phyloP scores from a whole-genome alignment of 2,113 vertebrate species.

The Muscicapa adusta region DNA sequence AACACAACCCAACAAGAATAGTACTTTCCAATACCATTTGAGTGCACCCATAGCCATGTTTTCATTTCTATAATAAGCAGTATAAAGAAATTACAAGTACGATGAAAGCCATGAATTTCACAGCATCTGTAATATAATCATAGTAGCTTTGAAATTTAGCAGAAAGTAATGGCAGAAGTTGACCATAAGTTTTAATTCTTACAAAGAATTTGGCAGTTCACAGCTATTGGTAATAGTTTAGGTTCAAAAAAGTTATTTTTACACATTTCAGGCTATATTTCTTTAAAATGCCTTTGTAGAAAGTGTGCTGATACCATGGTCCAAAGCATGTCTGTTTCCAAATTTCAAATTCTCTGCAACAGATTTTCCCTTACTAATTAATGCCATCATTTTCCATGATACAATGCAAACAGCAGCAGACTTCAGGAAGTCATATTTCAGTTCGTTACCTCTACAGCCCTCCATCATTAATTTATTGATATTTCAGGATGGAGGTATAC shows the following conservation, averaged over 20 bases:
- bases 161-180: background rate
- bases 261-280: background rate
- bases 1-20: background rate
- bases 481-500: background rate
- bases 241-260: background rate
- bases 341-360: background rate
- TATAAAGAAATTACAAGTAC: background rate
- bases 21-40: background rate
- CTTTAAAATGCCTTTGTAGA: background rate
- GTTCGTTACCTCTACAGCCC: background rate
- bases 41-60: background rate
- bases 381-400: background rate
- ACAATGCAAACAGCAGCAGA: background rate
- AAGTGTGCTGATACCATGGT: background rate
- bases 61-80: background rate
- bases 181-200: background rate
- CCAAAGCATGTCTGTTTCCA: background rate
- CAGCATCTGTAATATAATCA: background rate
- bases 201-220: background rate
- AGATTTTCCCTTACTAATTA: background rate
- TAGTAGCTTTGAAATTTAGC: background rate
- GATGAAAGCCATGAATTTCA: background rate
- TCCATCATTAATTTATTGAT: background rate
- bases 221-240: background rate
- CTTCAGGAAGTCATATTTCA: background rate